These are phyloP conservation scores for Erannis defoliaria DNA, from an alignment of 2,888 invertebrate genomes.

Conservation along the genomic window DNA sequence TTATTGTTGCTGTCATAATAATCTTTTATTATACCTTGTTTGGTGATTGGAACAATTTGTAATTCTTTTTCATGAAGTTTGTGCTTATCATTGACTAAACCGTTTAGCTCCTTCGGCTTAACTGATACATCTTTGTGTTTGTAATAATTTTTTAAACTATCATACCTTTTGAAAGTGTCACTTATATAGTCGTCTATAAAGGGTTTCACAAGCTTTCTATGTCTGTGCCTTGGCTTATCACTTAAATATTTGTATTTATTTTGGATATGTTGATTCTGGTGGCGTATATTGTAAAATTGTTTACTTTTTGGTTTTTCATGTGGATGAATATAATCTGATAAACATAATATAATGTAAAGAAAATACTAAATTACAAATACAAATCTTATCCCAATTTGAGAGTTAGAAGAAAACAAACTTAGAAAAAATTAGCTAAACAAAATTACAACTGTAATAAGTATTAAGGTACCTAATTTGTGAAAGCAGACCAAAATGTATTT, in stretches of 20 bases:
- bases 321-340: background rate
- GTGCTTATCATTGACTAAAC: background rate
- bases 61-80: background rate
- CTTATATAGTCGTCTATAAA: background rate
- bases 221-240: background rate
- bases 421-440: too few species aligned
- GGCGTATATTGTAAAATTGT: background rate
- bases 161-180: background rate
- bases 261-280: background rate
- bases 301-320: background rate
- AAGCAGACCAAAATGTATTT: too few species aligned
- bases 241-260: background rate
- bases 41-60: background rate
- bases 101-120: background rate
- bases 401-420: background rate
- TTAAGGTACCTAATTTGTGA: too few species aligned
- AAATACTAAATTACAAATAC: too few species aligned
- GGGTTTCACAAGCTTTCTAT: background rate
- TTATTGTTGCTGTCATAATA: conserved; percentile 1
- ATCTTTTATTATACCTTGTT: background rate
- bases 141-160: background rate
- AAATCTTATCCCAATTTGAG: too few species aligned
- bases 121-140: background rate
- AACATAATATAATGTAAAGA: background rate
- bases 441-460: too few species aligned